Evolutionary conservation across 2,888 invertebrate species (phyloP), one percentile per base, ranked within the genome.

Genomic region (Drosophila anomelani): DNA sequence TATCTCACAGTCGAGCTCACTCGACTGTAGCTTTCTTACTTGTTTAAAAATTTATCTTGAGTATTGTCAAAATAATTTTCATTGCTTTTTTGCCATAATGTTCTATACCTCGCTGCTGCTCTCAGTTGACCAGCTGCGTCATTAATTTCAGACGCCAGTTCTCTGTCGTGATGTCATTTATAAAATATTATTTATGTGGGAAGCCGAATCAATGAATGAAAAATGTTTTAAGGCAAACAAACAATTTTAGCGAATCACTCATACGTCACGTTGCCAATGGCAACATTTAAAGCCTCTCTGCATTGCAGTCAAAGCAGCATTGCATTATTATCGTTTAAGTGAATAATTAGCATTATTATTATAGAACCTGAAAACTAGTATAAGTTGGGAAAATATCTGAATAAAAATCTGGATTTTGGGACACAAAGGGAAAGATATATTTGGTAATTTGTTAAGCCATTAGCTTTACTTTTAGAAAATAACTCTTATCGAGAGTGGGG

Each of bases 401-500:
- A 12, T 15, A 8, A 54, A 36, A 23, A n/a, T 23, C 12, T 9
- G 3, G 51, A 9, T 13, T 36, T 20, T 36, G 17, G n/a, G 6
- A 13, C 17, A 17, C 51, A 17, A 51, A 20, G n/a, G n/a, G 10
- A 9, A 51, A 36, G 34, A 54, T 36, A 23, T 38, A 38, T 54
- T 36, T 23, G 36, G 53, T 23, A 54, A 54, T 54, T 54, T 54
- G 36, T 54, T 23, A n/a, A 23, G 51, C 51, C 34, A 51, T 51
- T 51, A 36, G 51, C 51, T 51, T 51, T 51, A 51, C 34, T 51
- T 39, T 59, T 34, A 26, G 23, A 62, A 60, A 36, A 26, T 44
- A 36, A 34, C 32, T 32, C 15, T 55, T 68, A 20, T 56, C 47
- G 70, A 13, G 36, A 36, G 68, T 71, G 58, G 47, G 49, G 58